Base-by-base conservation (phyloP, 2,888 invertebrate species). In the Idaea straminata region DNA sequence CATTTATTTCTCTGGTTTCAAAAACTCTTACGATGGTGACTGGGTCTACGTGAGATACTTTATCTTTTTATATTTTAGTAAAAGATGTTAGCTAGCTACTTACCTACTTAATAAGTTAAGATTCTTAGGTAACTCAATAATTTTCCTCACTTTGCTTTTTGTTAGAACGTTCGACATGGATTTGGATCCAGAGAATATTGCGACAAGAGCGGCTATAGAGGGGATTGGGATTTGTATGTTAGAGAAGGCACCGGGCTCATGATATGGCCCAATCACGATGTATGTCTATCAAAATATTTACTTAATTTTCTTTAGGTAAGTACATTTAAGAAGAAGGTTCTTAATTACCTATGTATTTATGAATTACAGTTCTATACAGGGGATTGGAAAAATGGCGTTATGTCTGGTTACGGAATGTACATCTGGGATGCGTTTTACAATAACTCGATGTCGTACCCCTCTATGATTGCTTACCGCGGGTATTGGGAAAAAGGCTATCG, bases 181-280 rank as follows among this genome's bases (percentile, higher is more conserved):
- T 86, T 79, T 74, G 92, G 92, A 25, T 82, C 83, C 3, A 82
- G 92, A 66, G 91, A 92, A 76, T 92, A 92, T 74, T 81, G 81
- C 67, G 64, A 74, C 16, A 64, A 72, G 16, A 92, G 92, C 69
- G 92, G 92, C 38, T 95, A 95, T 74, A 86, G 90, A 76, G 95
- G 95, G 15, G 80, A 92, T 64, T 95, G 94, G 94, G 82, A 89
- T 58, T 77, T 85, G 63, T 91, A 92, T 64, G 73, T 86, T 16
- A 88, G 93, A 70, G 86, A 94, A 76, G 95, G 95, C n/a, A 83
- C 86, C 68, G 95, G 95, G 57, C 82, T 92, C 34, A 94, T 95
- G 93, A 87, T 93, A 72, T 95, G 94, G 94, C 86, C 92, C 0
- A 95, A 95, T 80, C 92, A 93, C 65, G 94, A 95, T 76, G 94